Conservation (phyloP, 2,888 invertebrate species). For the Erebia aethiops region DNA sequence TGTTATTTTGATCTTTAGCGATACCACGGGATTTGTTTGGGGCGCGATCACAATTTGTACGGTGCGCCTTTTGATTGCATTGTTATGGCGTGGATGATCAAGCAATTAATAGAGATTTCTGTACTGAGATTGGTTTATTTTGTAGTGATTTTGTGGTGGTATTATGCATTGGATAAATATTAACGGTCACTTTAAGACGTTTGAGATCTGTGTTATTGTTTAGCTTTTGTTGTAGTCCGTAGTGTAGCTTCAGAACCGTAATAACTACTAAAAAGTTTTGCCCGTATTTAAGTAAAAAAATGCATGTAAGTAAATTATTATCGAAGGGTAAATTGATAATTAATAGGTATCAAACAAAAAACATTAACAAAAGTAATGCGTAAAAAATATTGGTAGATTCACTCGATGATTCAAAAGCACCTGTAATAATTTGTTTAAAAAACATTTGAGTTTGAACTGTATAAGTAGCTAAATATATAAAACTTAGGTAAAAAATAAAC, state of each 20-base stretch:
- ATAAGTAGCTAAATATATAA: no score
- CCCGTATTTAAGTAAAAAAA: no score
- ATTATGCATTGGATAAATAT: neutral
- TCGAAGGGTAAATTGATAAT: no score
- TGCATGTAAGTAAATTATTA: no score
- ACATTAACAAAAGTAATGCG: no score
- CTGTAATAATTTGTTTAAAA: no score
- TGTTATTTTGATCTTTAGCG: constrained; percentile 78
- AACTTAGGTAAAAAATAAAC: neutral
- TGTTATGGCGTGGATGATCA: constrained; percentile 35
- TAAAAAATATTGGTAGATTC: no score
- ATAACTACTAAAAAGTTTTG: no score
- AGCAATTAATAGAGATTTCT: constrained; percentile 37
- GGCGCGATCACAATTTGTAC: constrained; percentile 63
- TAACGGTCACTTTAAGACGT: neutral
- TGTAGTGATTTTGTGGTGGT: constrained; percentile 9
- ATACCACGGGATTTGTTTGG: constrained; percentile 70
- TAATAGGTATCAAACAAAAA: no score
- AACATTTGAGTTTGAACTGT: no score
- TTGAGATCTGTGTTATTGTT: neutral
- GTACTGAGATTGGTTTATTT: constrained; percentile 22
- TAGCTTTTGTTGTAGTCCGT: neutral
- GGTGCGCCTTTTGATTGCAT: constrained; percentile 53
- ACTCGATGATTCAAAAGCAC: no score
- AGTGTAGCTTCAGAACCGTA: no score